Conservation (phyloP, 1,140 invertebrate species). For the Luehdorfia chinensis region DNA sequence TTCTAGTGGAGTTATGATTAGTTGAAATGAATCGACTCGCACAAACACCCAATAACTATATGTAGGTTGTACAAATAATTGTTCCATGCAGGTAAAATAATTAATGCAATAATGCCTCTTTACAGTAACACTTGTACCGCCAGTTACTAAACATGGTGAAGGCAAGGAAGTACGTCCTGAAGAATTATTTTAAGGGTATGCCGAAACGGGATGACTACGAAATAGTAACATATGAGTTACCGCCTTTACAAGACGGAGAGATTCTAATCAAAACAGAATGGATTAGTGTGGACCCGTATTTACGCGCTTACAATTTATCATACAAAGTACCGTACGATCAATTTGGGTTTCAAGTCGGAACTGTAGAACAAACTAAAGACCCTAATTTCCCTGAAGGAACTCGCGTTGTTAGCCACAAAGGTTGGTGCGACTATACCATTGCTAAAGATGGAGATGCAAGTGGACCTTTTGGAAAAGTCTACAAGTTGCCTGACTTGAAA, state of each 20-base stretch:
- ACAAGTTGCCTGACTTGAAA: constrained; percentile 33
- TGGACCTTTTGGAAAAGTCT: constrained; percentile 6
- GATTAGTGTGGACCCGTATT: constrained; percentile 70
- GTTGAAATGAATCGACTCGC: no score
- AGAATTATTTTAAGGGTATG: constrained; percentile 41
- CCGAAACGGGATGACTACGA: constrained; percentile 49
- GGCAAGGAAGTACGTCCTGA: constrained; percentile 40
- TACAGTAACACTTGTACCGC: background rate
- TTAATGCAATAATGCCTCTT: no score
- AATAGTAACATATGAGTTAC: constrained; percentile 46
- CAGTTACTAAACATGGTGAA: constrained; percentile 25
- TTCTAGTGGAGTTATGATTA: no score
- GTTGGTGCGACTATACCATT: constrained; percentile 77
- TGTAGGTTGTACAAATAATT: no score
- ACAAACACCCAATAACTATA: no score
- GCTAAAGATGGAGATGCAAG: constrained; percentile 20
- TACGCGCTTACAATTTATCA: constrained; percentile 31
- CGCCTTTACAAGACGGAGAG: constrained; percentile 38
- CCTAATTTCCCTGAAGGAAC: constrained; percentile 76
- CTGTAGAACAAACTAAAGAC: constrained; percentile 34
- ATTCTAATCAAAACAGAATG: constrained; percentile 61
- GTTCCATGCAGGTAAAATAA: no score
- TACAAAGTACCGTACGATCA: constrained; percentile 35
- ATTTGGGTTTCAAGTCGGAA: constrained; percentile 50
- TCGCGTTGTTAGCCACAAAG: constrained; percentile 72